Conservation (phyloP, 2,888 invertebrate species). For the Acanthosepion lycidas region DNA sequence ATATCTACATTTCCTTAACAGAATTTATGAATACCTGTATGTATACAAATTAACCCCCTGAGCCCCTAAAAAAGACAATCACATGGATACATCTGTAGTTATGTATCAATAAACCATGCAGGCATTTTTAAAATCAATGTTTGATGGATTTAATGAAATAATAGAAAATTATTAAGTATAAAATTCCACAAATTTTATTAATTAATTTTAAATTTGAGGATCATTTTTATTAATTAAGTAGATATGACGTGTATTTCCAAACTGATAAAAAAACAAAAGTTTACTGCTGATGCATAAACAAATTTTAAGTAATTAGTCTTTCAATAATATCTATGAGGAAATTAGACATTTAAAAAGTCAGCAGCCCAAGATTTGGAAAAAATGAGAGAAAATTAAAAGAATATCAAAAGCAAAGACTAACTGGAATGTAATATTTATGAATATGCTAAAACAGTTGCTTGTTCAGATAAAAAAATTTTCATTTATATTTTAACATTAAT, state of each 20-base stretch:
- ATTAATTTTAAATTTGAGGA: not conserved
- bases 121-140: not conserved
- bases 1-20: too few relatives aligned
- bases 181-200: slow-evolving; percentile 10
- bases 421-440: not conserved
- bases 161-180: not conserved
- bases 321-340: not conserved
- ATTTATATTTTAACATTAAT: not conserved
- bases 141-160: not conserved
- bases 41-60: not conserved
- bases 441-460: not conserved
- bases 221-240: not conserved
- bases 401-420: not conserved
- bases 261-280: not conserved
- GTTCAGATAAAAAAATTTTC: not conserved
- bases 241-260: not conserved
- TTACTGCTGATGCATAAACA: not conserved
- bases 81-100: not conserved
- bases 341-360: not conserved
- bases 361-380: not conserved
- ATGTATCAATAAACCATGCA: not conserved
- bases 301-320: not conserved
- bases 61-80: not conserved
- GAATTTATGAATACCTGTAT: not conserved
- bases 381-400: not conserved